These are phyloP conservation scores for Enteromius fasciolatus DNA, from an alignment of 2,797 vertebrate species.

Conservation along the genomic window DNA sequence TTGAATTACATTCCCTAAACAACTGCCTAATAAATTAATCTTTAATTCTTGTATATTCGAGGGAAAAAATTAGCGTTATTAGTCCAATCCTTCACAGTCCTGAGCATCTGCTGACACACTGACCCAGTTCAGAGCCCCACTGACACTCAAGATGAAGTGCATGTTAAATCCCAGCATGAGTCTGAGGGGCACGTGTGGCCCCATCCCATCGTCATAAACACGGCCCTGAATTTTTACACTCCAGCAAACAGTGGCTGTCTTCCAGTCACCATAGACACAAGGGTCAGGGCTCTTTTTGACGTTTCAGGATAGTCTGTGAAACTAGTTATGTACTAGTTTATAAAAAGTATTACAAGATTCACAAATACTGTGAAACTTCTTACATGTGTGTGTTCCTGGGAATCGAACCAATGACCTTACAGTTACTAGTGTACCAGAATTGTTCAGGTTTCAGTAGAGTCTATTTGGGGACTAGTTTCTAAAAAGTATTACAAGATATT, in stretches of 20 bases:
- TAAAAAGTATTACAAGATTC: background rate
- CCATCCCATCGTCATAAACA: constrained; percentile 15
- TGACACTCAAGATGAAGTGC: constrained; percentile 50
- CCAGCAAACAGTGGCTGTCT: constrained; percentile 14
- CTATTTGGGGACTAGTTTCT: background rate
- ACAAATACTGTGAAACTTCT: background rate
- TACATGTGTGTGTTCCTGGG: background rate
- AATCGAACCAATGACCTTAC: background rate
- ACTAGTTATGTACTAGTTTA: background rate
- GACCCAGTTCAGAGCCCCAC: constrained; percentile 63
- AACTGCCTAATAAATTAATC: background rate
- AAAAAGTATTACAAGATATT: background rate
- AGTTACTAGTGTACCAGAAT: background rate
- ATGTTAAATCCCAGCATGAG: constrained; percentile 24
- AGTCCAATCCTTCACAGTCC: background rate
- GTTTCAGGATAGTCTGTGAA: background rate
- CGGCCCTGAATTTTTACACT: background rate
- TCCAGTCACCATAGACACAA: background rate
- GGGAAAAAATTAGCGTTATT: too few species aligned
- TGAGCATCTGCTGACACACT: constrained; percentile 53
- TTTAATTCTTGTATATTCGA: too few species aligned
- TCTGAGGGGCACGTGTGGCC: constrained; percentile 9
- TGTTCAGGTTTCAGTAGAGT: background rate
- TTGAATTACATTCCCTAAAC: background rate
- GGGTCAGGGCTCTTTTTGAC: background rate